Evolutionary conservation across 2,888 invertebrate species (phyloP), one percentile per base, ranked within the genome.

Genomic region (Drosophila pegasa): DNA sequence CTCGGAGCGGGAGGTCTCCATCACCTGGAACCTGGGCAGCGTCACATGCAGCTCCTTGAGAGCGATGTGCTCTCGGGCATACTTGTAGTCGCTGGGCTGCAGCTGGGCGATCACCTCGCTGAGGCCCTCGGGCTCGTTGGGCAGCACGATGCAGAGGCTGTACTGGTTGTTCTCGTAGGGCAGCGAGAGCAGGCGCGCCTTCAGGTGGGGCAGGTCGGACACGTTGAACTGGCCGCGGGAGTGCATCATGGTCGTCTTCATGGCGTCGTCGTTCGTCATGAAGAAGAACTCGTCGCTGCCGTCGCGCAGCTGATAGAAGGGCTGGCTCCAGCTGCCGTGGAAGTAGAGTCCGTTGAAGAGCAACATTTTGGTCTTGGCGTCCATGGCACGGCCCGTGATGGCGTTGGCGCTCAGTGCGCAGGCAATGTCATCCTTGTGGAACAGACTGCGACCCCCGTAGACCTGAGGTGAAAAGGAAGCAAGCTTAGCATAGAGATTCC

Each of bases 261-360:
- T 93, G 87, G 95, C 95, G 75, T 94, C 94, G 0, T 93, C 92
- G 43, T 93, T 93, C 12, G 94, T 94, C 64, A 94, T 93, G 87
- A 94, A 93, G 92, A 97, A 97, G 67, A 95, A 94, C 37, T 94
- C 94, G 2, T 92, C 87, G 55, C 84, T 88, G 3, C 94, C 79
- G n/a, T 85, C 78, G 5, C 80, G 75, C 55, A 89, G 69, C 60
- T 91, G 90, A 66, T 95, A 94, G 89, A 97, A 97, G 0, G 95
- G 93, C 27, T 93, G 93, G 68, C 94, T 93, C 97, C 97, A 97
- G 12, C 94, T 94, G n/a, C 96, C 96, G 73, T 95, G 95, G 93
- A 96, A 96, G 90, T 95, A 96, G 83, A 97, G 93, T 0, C 95
- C 96, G 81, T 96, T 96, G 78, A 96, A 95, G 50, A 97, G 93